Evolutionary conservation across 2,113 vertebrate species (phyloP).

Genomic region (Dicaeum eximium): DNA sequence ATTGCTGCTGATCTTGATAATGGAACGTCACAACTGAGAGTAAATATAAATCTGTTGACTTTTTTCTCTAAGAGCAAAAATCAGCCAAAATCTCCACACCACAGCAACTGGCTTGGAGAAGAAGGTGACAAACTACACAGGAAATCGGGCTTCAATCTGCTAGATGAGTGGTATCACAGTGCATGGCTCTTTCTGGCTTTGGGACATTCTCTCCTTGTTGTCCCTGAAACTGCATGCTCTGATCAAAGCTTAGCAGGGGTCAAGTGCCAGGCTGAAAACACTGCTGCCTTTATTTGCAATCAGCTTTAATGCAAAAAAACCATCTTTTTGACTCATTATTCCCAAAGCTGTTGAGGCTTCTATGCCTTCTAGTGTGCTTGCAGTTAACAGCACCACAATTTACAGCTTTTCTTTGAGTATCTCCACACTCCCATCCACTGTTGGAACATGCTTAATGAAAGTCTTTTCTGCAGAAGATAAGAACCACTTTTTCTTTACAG

Average conservation of each 20-base stretch:
- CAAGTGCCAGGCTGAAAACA: not conserved
- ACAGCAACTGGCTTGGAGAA: not conserved
- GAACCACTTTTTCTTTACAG: constrained; percentile 57
- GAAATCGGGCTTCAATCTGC: not conserved
- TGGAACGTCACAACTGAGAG: not conserved
- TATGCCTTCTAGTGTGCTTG: constrained; percentile 8
- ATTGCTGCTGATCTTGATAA: not conserved
- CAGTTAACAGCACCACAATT: constrained; percentile 53
- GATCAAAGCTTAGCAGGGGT: not conserved
- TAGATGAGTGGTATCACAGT: not conserved
- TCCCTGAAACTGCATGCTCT: rapidly evolving
- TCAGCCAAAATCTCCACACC: not conserved
- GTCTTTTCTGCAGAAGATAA: constrained; percentile 60
- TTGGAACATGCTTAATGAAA: constrained; percentile 53
- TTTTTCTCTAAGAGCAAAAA: not conserved
- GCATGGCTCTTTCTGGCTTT: not conserved
- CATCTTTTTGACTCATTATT: constrained; percentile 27
- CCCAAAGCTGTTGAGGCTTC: not conserved
- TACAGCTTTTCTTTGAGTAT: constrained; percentile 49
- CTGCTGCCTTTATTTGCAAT: constrained; percentile 10
- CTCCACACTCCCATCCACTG: constrained; percentile 39
- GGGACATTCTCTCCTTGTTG: rapidly evolving
- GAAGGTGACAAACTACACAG: not conserved
- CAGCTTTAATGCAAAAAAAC: not conserved
- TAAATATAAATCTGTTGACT: not conserved